Base-by-base conservation (phyloP, 2,797 vertebrate species). In the Mus spretus region DNA sequence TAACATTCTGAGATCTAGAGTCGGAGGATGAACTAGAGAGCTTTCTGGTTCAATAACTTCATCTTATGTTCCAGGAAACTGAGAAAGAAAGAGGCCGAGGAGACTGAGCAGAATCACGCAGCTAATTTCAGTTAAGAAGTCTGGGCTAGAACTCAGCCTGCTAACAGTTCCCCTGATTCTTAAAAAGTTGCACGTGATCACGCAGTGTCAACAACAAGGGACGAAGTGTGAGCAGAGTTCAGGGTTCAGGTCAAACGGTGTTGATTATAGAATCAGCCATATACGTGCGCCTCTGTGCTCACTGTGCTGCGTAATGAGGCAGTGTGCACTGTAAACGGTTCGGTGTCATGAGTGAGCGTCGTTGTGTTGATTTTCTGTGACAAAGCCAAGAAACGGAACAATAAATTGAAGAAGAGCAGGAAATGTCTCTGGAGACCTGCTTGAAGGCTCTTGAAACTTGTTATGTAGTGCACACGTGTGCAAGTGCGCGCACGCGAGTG, bases 61-160 rank as follows among this genome's bases (percentile, higher is more conserved):
- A 50, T 77, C 72, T 67, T 90, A 83, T 77, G 2, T 97, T 81
- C 65, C 47, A 94, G 78, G 61, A 75, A 81, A 88, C 5, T 7
- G 72, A 90, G 44, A 81, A 19, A 53, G 59, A 81, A 94, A 91
- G 80, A 96, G 34, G 81, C 47, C 70, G 84, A 95, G 67, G 50
- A 47, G 89, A 79, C 47, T 85, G 77, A 44, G 57, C 74, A 6
- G 82, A 93, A 74, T 81, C 70, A 53, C 65, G 90, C 8, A 74
- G 89, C 65, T 96, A 88, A 96, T 97, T 94, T 88, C 44, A 61
- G 84, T 95, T 6, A 53, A 75, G 94, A 94, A 94, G 55, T n/a
- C 20, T 57, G 84, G 40, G 87, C n/a, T 57, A 93, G 83, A 96
- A 94, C 40, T 50, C 80, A 70, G 19, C 14, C 65, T 95, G 72